phyloP scores from a whole-genome alignment of 2,113 vertebrate genomes.

The Columba janthina region DNA sequence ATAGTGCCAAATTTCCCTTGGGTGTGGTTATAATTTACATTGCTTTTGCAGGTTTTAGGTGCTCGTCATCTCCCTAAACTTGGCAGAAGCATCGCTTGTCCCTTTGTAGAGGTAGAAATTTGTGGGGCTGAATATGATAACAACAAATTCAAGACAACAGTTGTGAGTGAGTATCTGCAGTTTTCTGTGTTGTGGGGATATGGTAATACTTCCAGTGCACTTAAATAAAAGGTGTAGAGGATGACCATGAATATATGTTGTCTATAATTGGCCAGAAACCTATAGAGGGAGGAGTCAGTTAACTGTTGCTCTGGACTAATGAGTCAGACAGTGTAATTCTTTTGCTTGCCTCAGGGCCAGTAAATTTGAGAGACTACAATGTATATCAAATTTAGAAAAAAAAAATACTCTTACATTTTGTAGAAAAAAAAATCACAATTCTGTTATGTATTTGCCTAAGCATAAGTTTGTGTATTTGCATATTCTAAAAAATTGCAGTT shows the following conservation, averaged over 20 bases:
- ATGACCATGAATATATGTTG: neutral
- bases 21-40: neutral
- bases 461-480: neutral
- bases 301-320: neutral
- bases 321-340: neutral
- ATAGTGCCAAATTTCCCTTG: neutral
- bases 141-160: conserved; percentile 90
- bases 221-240: neutral
- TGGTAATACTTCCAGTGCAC: neutral
- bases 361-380: neutral
- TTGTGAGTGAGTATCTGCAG: conserved; percentile 80
- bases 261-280: neutral
- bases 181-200: neutral
- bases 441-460: neutral
- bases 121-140: conserved; percentile 88
- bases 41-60: conserved; percentile 84
- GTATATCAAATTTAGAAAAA: neutral
- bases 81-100: conserved; percentile 90
- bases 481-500: neutral
- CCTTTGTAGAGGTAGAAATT: conserved; percentile 95
- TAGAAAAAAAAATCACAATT: neutral
- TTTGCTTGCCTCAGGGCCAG: neutral
- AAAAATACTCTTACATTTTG: neutral
- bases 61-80: conserved; percentile 93
- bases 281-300: neutral